phyloP scores from a whole-genome alignment of 2,797 vertebrate genomes.

The Lepus oiostolus region DNA sequence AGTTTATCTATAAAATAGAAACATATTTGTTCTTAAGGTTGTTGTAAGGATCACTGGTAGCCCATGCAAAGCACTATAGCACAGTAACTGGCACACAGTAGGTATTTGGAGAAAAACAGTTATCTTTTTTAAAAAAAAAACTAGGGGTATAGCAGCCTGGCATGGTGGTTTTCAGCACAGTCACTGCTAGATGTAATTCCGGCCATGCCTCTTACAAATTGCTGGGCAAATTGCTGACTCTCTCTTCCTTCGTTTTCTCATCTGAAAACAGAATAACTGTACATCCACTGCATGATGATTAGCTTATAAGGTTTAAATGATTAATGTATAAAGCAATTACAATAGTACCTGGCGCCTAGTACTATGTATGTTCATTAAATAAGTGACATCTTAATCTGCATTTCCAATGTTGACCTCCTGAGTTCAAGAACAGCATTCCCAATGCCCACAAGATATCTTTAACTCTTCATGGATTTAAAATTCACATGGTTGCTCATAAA shows the following conservation, averaged over 20 bases:
- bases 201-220: too few species aligned
- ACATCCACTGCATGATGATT: neutral
- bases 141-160: too few species aligned
- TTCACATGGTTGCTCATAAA: neutral
- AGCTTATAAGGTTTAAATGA: neutral
- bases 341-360: neutral
- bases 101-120: too few species aligned
- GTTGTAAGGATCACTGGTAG: neutral
- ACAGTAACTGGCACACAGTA: too few species aligned
- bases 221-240: neutral
- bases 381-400: neutral
- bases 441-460: neutral
- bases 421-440: neutral
- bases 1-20: neutral
- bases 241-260: neutral
- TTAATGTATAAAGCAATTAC: neutral
- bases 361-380: neutral
- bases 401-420: neutral
- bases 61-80: accelerated
- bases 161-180: neutral
- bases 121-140: too few species aligned
- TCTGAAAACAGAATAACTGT: neutral
- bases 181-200: accelerated
- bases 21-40: neutral
- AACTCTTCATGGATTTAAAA: neutral